Evolutionary conservation across 2,888 invertebrate species (phyloP).

Genomic region (Stictocephala bisonia): DNA sequence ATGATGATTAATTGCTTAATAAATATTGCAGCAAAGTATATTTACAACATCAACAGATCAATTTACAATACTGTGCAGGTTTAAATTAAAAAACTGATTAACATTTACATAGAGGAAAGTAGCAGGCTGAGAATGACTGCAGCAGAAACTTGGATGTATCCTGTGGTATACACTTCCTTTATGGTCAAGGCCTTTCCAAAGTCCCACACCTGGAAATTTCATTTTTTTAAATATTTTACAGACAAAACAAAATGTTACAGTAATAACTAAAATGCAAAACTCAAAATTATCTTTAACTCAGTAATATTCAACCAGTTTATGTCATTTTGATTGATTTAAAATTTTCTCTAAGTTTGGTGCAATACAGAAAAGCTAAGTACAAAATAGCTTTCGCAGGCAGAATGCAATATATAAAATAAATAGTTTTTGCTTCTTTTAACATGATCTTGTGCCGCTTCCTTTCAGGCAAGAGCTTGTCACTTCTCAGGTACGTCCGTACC

Average conservation of each 20-base stretch:
- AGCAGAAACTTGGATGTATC: constrained; percentile 69
- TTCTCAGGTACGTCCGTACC: too few relatives aligned
- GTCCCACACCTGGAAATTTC: constrained; percentile 82
- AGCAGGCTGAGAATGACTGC: constrained; percentile 64
- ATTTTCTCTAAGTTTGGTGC: too few relatives aligned
- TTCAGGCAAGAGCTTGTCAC: too few relatives aligned
- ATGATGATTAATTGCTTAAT: constrained; percentile 36
- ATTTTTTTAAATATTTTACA: neutral
- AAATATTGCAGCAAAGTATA: constrained; percentile 33
- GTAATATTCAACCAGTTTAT: too few relatives aligned
- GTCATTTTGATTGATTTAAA: too few relatives aligned
- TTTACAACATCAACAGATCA: constrained; percentile 40
- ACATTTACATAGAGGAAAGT: constrained; percentile 43
- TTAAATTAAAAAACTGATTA: neutral
- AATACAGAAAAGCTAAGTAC: too few relatives aligned
- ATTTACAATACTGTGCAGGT: constrained; percentile 7
- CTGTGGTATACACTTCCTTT: constrained; percentile 80
- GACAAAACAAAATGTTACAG: neutral
- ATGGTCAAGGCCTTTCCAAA: constrained; percentile 78
- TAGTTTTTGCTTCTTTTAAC: too few relatives aligned
- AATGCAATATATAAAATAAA: too few relatives aligned
- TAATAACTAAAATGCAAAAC: too few relatives aligned
- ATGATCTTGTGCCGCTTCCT: too few relatives aligned
- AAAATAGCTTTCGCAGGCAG: too few relatives aligned
- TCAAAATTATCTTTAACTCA: too few relatives aligned